Conservation (phyloP, 2,113 vertebrate species). For the Corythornis vintsioides region DNA sequence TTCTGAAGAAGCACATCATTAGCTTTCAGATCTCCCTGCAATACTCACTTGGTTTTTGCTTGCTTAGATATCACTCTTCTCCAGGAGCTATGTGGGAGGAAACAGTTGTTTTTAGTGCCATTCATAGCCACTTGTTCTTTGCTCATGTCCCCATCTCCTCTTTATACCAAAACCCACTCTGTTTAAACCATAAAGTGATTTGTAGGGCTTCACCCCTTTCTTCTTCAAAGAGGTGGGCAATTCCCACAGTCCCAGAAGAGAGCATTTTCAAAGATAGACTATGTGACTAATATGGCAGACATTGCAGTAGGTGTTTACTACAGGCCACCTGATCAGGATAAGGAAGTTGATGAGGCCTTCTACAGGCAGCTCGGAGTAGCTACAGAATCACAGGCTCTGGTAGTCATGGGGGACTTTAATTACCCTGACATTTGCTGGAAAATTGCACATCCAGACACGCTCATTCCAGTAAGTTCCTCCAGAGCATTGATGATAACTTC, state of each 20-base stretch:
- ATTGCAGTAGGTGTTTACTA: too few relatives aligned
- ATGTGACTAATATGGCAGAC: too few relatives aligned
- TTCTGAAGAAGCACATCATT: neutral
- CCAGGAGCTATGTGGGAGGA: neutral
- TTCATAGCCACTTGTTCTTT: neutral
- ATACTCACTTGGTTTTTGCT: neutral
- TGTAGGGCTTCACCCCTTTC: neutral
- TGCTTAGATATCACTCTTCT: neutral
- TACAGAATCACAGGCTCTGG: too few relatives aligned
- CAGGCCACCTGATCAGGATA: too few relatives aligned
- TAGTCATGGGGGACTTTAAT: too few relatives aligned
- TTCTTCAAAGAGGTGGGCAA: neutral
- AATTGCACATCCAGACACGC: too few relatives aligned
- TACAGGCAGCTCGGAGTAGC: too few relatives aligned
- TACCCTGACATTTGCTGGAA: too few relatives aligned
- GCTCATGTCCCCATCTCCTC: neutral
- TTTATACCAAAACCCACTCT: neutral
- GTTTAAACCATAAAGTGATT: neutral
- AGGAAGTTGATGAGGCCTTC: too few relatives aligned
- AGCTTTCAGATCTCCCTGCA: neutral
- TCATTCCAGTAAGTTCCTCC: too few relatives aligned
- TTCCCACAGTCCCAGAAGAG: neutral
- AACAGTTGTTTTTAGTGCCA: neutral
- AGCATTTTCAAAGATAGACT: neutral
- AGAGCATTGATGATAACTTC: too few relatives aligned